Base-by-base conservation (phyloP, 1,140 invertebrate species). In the Wiebesia pumilae region DNA sequence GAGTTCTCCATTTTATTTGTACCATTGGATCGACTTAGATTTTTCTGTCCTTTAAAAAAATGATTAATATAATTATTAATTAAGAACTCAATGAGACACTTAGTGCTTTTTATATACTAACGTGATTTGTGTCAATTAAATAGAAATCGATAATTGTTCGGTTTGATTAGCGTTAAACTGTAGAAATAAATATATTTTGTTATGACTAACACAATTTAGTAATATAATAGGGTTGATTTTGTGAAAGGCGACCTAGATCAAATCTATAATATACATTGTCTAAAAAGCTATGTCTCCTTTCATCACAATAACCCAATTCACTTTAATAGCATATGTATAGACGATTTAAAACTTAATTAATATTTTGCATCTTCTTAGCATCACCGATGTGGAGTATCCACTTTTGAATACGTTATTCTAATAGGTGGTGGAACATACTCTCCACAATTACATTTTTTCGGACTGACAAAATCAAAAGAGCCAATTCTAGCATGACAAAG, bases 401-500 rank as follows among this genome's bases (percentile, higher is more conserved):
- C 89, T 88, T 92, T 93, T 51, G 89, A 90, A 35, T 90, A 91
- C 47, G 91, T 90, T 90, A 93, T 90, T 83, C 91, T 91, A 73
- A 93, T 90, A 35, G 92, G 90, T 12, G 90, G 91, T 85, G 86
- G 87, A 27, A 91, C 67, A 75, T 89, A 91, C 82, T 89, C 85
- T 27, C 89, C 89, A 30, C 92, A 93, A 43, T 90, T 89, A 81
- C 92, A 93, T 83, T 93, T 92, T 30, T 86, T 83, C 16, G 89
- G 87, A 75, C 90, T 92, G 40, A 93, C 87, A 86, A 93, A 93
- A 75, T 93, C 92, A 87, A 93, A 93, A 0, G 91, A 91, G 51
- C 92, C 92, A 87, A 93, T 85, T 71, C 92, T 90, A 83, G 87
- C 91, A 54, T 91, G 91, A 81, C 92, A 93, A 67, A 91, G 69